Evolutionary conservation across 1,140 invertebrate genomes (phyloP).

Genomic region (Paraescarpia echinospica): DNA sequence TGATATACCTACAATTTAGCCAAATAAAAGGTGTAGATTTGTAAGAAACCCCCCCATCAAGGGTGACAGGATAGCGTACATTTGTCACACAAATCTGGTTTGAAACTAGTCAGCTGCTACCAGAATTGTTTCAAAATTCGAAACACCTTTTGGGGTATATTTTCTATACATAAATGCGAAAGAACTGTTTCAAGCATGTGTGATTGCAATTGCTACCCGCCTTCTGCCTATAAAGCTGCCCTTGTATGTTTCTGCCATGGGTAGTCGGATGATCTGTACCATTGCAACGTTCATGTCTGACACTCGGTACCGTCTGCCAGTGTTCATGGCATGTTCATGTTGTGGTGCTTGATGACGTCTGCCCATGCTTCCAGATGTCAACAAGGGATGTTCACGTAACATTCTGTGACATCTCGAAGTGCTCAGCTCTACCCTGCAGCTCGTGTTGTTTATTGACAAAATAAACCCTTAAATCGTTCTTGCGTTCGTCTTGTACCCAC

Average conservation of each 20-base stretch:
- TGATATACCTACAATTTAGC: not conserved
- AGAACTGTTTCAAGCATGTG: not conserved
- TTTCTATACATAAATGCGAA: not conserved
- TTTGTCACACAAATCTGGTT: not conserved
- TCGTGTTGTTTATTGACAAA: not conserved
- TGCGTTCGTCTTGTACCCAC: not conserved
- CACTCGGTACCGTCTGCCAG: not conserved
- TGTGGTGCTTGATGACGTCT: not conserved
- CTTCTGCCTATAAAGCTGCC: not conserved
- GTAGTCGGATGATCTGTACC: not conserved
- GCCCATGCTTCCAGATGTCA: too few relatives aligned
- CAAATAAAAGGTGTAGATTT: not conserved
- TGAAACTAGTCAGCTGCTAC: not conserved
- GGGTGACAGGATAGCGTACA: too few relatives aligned
- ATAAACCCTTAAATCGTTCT: not conserved
- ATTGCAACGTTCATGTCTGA: not conserved
- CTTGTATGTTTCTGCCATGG: not conserved
- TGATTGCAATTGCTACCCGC: not conserved
- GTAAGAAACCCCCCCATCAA: not conserved
- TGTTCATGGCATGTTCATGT: not conserved
- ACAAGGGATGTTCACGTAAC: not conserved
- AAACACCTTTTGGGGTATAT: not conserved
- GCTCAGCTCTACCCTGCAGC: not conserved
- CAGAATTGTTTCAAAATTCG: not conserved
- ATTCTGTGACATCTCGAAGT: not conserved